Evolutionary conservation across 1,140 invertebrate species (phyloP).

Genomic region (Helicoverpa zea): DNA sequence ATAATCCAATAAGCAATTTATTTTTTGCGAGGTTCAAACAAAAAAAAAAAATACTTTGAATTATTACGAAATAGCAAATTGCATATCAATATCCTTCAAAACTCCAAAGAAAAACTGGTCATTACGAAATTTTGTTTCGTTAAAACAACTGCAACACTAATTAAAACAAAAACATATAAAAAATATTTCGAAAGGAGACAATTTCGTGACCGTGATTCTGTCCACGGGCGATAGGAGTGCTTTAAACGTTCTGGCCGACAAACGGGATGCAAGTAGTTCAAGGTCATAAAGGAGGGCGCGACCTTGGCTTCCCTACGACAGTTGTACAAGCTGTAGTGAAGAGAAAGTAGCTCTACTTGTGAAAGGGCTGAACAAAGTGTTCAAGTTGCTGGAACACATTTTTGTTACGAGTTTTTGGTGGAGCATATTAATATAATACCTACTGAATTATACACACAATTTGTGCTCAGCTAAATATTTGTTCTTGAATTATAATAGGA

Average conservation of each 20-base stretch:
- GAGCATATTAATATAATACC: no score
- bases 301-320: constrained; percentile 12
- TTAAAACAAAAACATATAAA: background rate
- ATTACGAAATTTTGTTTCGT: background rate
- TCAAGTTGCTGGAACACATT: background rate
- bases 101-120: background rate
- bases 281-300: constrained; percentile 5
- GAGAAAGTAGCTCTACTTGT: constrained; percentile 25
- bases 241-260: background rate
- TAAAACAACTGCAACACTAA: background rate
- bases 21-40: no score
- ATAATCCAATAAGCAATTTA: no score
- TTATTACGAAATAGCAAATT: background rate
- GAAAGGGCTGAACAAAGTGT: background rate
- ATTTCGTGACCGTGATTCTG: background rate
- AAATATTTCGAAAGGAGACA: background rate
- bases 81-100: background rate
- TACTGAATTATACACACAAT: no score
- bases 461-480: no score
- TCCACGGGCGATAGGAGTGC: background rate
- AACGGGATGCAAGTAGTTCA: constrained; percentile 23
- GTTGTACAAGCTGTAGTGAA: background rate
- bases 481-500: no score
- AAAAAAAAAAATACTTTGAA: no score
- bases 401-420: background rate